Percentiles rank a stretch among this genome's conserved stretches.
Conservation (phyloP, 2,888 invertebrate genomes). For the Papilio elwesi region DNA sequence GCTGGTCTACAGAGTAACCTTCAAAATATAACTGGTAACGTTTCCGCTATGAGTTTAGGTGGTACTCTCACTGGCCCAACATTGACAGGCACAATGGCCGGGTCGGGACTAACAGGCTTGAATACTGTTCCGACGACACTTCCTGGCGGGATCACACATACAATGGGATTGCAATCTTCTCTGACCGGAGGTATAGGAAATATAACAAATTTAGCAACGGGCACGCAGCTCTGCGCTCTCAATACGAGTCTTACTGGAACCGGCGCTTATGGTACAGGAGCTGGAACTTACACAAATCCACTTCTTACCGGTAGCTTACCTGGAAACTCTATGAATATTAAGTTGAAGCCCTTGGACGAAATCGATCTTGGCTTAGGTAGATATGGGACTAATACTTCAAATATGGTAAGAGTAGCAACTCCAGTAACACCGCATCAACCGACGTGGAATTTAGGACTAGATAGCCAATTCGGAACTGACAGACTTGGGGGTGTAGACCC, state of each 20-base stretch:
- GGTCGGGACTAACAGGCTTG: slow-evolving; percentile 72
- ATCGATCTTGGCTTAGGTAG: slow-evolving; percentile 87
- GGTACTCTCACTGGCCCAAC: slow-evolving; percentile 74
- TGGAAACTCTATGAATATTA: slow-evolving; percentile 85
- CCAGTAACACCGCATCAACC: slow-evolving; percentile 87
- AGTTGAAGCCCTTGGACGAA: slow-evolving; percentile 89
- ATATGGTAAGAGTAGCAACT: slow-evolving; percentile 83
- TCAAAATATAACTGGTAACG: slow-evolving; percentile 75
- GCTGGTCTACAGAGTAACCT: slow-evolving; percentile 79
- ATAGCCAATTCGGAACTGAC: slow-evolving; percentile 85
- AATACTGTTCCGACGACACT: slow-evolving; percentile 77
- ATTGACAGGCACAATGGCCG: slow-evolving; percentile 80
- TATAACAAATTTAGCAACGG: slow-evolving; percentile 71
- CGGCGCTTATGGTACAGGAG: slow-evolving; percentile 68
- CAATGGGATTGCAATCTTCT: slow-evolving; percentile 75
- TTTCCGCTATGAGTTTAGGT: slow-evolving; percentile 74
- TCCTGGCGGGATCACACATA: slow-evolving; percentile 71
- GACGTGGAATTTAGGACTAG: slow-evolving; percentile 85
- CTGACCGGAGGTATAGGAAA: slow-evolving; percentile 74
- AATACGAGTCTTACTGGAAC: slow-evolving; percentile 73
- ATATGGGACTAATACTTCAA: slow-evolving; percentile 75
- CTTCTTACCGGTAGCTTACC: slow-evolving; percentile 84
- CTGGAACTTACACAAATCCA: slow-evolving; percentile 87
- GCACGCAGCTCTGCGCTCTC: slow-evolving; percentile 71
- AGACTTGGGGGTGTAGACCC: slow-evolving; percentile 82